Conservation (phyloP, 2,113 vertebrate species). For the Bufo bufo region DNA sequence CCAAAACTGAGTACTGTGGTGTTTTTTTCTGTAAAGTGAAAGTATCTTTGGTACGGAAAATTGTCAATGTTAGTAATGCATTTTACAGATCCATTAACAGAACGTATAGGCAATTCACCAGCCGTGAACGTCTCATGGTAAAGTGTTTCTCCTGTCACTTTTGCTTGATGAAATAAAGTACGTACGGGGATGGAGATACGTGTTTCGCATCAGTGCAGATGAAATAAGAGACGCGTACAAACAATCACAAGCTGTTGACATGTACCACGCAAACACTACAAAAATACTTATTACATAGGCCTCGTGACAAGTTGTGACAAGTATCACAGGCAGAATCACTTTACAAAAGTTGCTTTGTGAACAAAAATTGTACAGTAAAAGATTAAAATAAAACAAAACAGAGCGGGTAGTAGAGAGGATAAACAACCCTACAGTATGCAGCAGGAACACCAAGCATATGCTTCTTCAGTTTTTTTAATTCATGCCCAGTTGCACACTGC, state of each 20-base stretch:
- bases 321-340: conserved; percentile 22
- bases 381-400: conserved; percentile 4
- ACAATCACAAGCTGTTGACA: conserved; percentile 29
- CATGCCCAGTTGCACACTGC: conserved; percentile 58
- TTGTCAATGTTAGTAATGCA: not conserved
- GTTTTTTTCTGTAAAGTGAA: too few species aligned
- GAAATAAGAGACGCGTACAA: conserved; percentile 4
- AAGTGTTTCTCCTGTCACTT: conserved; percentile 32
- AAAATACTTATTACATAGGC: conserved; percentile 26
- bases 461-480: conserved; percentile 64
- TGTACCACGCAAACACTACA: not conserved
- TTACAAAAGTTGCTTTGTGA: not conserved
- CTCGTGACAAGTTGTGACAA: conserved; percentile 43
- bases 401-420: conserved; percentile 50
- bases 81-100: not conserved
- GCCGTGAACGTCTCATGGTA: not conserved
- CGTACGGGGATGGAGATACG: not conserved
- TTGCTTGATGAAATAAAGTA: conserved; percentile 24
- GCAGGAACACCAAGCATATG: conserved; percentile 59
- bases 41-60: not conserved
- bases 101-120: conserved; percentile 1
- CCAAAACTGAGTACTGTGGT: too few species aligned
- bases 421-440: conserved; percentile 62
- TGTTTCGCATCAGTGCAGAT: conserved; percentile 37
- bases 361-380: not conserved